Percentiles rank a stretch among this genome's conserved stretches.
phyloP scores from a whole-genome alignment of 1,140 invertebrate genomes.

The Charaxes varanes region DNA sequence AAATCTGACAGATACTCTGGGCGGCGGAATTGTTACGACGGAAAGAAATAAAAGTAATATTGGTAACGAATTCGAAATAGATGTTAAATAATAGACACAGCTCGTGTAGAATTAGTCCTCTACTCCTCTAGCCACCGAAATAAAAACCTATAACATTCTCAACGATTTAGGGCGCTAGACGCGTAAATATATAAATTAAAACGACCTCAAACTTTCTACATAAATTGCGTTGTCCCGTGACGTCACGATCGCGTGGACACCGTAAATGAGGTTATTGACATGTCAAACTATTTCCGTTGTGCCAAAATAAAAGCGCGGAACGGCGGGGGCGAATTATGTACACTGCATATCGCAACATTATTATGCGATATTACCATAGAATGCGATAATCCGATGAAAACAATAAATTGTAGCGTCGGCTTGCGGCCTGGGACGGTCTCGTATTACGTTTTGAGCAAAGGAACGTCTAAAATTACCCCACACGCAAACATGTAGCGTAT shows the following conservation, averaged over 20 bases:
- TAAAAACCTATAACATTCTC: slow-evolving; percentile 32
- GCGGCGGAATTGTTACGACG: no score
- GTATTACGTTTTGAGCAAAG: slow-evolving; percentile 71
- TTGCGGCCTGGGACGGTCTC: slow-evolving; percentile 68
- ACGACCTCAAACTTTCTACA: slow-evolving; percentile 58
- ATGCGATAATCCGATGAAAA: slow-evolving; percentile 66
- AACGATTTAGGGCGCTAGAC: slow-evolving; percentile 46
- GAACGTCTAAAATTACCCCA: slow-evolving; percentile 72
- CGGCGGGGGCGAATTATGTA: slow-evolving; percentile 33
- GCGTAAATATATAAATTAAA: slow-evolving; percentile 57
- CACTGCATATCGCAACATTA: slow-evolving; percentile 23
- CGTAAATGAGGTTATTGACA: slow-evolving; percentile 68
- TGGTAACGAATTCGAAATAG: neutral
- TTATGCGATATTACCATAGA: slow-evolving; percentile 34
- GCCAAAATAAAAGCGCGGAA: slow-evolving; percentile 65
- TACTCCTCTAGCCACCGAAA: slow-evolving; percentile 24
- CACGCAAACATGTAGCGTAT: slow-evolving; percentile 45
- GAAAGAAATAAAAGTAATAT: no score
- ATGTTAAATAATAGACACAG: neutral
- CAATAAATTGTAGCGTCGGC: slow-evolving; percentile 69
- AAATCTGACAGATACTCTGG: no score
- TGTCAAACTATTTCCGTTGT: slow-evolving; percentile 67
- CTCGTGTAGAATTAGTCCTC: slow-evolving; percentile 6
- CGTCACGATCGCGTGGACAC: slow-evolving; percentile 57
- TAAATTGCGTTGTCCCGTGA: slow-evolving; percentile 50